Percentiles rank a stretch among this genome's conserved stretches.
phyloP scores from a whole-genome alignment of 1,140 invertebrate species.

The Brachionus manjavacas region DNA sequence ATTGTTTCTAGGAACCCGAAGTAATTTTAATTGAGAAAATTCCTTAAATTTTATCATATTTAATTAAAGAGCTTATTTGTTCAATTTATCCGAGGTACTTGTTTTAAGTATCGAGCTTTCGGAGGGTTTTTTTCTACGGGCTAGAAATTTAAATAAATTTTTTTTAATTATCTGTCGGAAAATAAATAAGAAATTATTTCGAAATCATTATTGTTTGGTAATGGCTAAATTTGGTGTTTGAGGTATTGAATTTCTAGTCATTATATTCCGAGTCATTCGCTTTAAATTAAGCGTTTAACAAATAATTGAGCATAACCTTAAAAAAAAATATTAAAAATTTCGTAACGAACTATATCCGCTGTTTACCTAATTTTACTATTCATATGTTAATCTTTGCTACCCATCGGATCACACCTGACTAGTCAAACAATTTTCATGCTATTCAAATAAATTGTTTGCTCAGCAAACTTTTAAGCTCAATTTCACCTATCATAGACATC shows the following conservation, averaged over 20 bases:
- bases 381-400: conserved; percentile 28
- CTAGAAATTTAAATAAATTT: not conserved
- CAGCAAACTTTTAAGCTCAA: not conserved
- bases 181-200: not conserved
- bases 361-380: not conserved
- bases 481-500: conserved; percentile 1
- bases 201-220: not conserved
- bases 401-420: conserved; percentile 9
- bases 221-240: not conserved
- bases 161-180: not conserved
- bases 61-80: conserved; percentile 4
- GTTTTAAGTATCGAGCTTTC: not conserved
- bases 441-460: not conserved
- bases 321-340: not conserved
- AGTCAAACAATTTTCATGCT: not conserved
- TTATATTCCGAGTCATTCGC: conserved; percentile 7
- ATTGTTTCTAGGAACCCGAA: not conserved
- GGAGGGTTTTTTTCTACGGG: not conserved
- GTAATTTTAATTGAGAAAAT: conserved; percentile 12
- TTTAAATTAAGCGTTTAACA: conserved; percentile 12
- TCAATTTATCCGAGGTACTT: not conserved
- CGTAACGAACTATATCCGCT: conserved; percentile 12
- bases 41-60: not conserved
- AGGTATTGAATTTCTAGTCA: not conserved
- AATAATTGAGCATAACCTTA: conserved; percentile 27